Evolutionary conservation across 2,888 invertebrate species (phyloP).

Genomic region (Sepioteuthis lessoniana): DNA sequence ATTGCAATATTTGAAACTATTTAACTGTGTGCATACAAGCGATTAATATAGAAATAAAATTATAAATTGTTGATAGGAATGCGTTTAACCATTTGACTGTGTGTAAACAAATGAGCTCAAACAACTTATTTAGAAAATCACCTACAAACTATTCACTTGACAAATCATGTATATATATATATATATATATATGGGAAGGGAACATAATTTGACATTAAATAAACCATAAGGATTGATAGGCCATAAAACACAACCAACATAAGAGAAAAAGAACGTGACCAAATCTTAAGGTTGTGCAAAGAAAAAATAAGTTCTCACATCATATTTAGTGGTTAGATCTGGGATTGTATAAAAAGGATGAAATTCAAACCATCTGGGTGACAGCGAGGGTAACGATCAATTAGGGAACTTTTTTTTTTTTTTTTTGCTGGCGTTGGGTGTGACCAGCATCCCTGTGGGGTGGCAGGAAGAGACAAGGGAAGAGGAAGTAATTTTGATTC

Average conservation of each 20-base stretch:
- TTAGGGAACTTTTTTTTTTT: background rate
- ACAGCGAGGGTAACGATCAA: background rate
- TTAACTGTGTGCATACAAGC: too few species aligned
- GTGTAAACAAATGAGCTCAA: too few species aligned
- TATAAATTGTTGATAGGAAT: too few species aligned
- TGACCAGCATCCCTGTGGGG: background rate
- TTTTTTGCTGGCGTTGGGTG: background rate
- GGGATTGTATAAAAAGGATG: background rate
- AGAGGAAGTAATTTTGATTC: background rate
- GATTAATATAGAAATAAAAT: too few species aligned
- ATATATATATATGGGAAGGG: background rate
- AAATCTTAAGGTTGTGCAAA: background rate
- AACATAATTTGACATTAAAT: too few species aligned
- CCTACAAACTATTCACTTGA: background rate
- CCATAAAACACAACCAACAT: too few species aligned
- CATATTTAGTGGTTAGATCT: background rate
- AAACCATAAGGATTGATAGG: too few species aligned
- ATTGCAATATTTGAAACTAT: too few species aligned
- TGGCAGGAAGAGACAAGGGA: background rate
- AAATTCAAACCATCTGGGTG: conserved; percentile 33
- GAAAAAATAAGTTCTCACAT: background rate
- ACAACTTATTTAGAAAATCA: too few species aligned
- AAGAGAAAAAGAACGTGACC: too few species aligned
- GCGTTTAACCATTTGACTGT: too few species aligned
- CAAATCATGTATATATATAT: background rate